Conservation (phyloP, 2,797 vertebrate species). For the Cyprinella venusta region DNA sequence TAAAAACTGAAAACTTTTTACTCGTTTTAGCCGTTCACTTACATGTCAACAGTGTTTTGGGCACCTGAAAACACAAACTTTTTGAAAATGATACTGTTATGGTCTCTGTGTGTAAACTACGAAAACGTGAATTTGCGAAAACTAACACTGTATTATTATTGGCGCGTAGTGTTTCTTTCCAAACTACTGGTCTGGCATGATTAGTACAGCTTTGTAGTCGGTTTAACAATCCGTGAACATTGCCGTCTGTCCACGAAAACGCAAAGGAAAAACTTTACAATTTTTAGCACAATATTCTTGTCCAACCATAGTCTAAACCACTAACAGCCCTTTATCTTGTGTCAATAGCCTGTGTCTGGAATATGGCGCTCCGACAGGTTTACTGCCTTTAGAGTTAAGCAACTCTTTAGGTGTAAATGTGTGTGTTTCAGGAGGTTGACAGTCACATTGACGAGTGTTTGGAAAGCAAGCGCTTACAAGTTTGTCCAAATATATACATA, state of each 20-base stretch:
- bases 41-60: too few relatives aligned
- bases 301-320: not conserved
- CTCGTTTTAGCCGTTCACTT: too few relatives aligned
- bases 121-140: not conserved
- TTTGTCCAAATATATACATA: constrained; percentile 8
- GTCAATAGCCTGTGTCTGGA: not conserved
- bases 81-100: too few relatives aligned
- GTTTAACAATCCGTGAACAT: not conserved
- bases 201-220: not conserved
- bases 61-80: too few relatives aligned
- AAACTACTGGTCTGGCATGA: not conserved
- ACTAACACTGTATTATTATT: too few relatives aligned
- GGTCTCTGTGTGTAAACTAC: too few relatives aligned
- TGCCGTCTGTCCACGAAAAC: not conserved
- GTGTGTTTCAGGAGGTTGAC: not conserved
- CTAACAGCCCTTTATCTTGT: not conserved
- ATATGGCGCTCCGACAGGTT: not conserved
- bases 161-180: not conserved
- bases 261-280: not conserved
- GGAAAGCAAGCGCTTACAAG: constrained; percentile 43
- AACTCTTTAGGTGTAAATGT: not conserved
- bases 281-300: not conserved
- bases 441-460: constrained; percentile 14
- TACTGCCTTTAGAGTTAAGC: not conserved
- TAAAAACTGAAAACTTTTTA: too few relatives aligned